Evolutionary conservation across 2,113 vertebrate genomes (phyloP), one percentile per base, ranked within the genome.

Genomic region (Equus przewalskii): DNA sequence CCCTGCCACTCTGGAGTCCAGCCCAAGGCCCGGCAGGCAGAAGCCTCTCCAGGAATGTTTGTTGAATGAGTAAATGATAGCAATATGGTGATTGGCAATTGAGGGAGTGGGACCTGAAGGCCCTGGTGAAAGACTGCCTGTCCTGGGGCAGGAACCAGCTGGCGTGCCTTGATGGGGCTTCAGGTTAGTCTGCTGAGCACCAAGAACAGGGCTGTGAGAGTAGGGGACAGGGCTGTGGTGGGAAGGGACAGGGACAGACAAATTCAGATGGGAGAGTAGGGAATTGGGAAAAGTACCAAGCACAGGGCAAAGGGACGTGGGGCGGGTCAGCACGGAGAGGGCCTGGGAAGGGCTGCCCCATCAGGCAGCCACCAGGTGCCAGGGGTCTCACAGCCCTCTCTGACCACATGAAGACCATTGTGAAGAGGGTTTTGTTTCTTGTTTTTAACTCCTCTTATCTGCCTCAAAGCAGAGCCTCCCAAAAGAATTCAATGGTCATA

Each of bases 161-260:
- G n/a, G 1, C 0, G 0, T 1, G n/a, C 28, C 76, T 56, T 4
- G 1, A 15, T 13, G 16, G 30, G 80, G 49, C 67, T 44, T 11
- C 30, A 11, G 36, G 0, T 16, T 10, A 36, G 28, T 9, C 28
- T 54, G 15, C 60, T 22, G 41, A 24, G n/a, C 28, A 7, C 19
- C 26, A 73, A 41, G 78, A 13, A 21, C 30, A 72, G 9, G 73
- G 33, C 9, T 51, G 12, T 51, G 49, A 12, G 9, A 51, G 11
- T 51, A 26, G 7, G 36, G 75, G 36, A 16, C 11, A 15, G 33
- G 44, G 64, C 78, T 70, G 0, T 0, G 15, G 24, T 28, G 5
- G 69, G 2, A 21, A 36, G 41, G 60, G 41, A 22, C 1, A 24
- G 13, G 49, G 46, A 58, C 36, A 6, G 76, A n/a, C 12, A 11